Evolutionary conservation across 2,888 invertebrate genomes (phyloP).

Genomic region (Argyresthia goedartella): DNA sequence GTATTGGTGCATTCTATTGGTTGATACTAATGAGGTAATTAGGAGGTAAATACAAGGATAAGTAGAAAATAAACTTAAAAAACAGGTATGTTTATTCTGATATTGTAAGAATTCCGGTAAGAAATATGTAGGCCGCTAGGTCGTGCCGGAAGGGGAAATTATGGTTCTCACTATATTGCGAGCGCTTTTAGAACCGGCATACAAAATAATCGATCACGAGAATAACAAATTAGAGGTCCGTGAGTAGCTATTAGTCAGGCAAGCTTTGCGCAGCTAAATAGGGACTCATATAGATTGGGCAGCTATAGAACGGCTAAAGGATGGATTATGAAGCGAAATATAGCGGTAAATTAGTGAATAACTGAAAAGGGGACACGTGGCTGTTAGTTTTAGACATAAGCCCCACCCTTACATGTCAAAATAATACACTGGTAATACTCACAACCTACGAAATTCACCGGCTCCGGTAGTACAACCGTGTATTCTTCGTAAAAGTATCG

Average conservation of each 20-base stretch:
- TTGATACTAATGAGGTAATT: no score
- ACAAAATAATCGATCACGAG: constrained; percentile 37
- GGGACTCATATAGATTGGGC: constrained; percentile 8
- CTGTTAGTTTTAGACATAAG: constrained; percentile 53
- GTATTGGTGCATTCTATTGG: no score
- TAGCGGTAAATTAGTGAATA: constrained; percentile 25
- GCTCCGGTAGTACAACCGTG: constrained; percentile 34
- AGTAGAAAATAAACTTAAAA: no score
- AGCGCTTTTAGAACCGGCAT: constrained; percentile 13
- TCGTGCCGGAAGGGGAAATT: no score
- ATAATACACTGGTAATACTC: constrained; percentile 39
- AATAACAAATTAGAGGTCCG: constrained; percentile 28
- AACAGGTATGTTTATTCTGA: no score
- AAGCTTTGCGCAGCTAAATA: not conserved
- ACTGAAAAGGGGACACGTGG: constrained; percentile 63
- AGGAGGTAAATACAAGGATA: constrained; percentile 12
- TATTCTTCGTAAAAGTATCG: constrained; percentile 30
- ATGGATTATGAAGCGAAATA: no score
- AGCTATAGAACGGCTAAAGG: no score
- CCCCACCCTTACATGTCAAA: constrained; percentile 62
- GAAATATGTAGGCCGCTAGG: no score
- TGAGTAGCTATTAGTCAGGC: constrained; percentile 7
- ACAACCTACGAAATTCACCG: constrained; percentile 35
- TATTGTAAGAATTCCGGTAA: no score
- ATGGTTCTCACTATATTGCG: no score